These are phyloP conservation scores for Anastrepha ludens DNA, from an alignment of 1,140 invertebrate species.

Conservation along the genomic window DNA sequence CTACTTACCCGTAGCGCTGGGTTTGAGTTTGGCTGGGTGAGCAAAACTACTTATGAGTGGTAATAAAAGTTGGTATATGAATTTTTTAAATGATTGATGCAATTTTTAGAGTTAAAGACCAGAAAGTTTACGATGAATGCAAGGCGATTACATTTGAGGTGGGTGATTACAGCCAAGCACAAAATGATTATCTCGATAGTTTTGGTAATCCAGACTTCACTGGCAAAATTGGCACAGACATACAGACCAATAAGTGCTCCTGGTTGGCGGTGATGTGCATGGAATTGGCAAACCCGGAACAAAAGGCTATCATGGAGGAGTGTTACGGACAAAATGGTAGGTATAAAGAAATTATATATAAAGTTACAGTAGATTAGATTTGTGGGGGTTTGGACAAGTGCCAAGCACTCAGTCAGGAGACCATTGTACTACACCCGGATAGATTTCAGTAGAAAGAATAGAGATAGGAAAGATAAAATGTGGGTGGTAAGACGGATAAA, in stretches of 20 bases:
- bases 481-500: too few species aligned
- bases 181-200: slow-evolving; percentile 97
- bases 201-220: slow-evolving; percentile 90
- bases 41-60: slow-evolving; percentile 64
- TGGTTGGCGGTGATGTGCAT: slow-evolving; percentile 77
- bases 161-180: slow-evolving; percentile 97
- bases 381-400: too few species aligned
- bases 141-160: slow-evolving; percentile 93
- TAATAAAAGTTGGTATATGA: too few species aligned
- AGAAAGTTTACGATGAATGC: slow-evolving; percentile 87
- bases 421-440: too few species aligned
- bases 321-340: slow-evolving; percentile 83
- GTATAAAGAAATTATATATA: background rate
- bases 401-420: too few species aligned
- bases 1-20: slow-evolving; percentile 90
- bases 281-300: slow-evolving; percentile 83
- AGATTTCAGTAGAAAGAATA: too few species aligned
- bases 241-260: slow-evolving; percentile 94
- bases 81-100: too few species aligned
- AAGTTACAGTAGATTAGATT: too few species aligned
- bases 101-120: slow-evolving; percentile 75
- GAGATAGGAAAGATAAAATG: too few species aligned
- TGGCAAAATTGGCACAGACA: slow-evolving; percentile 94
- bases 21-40: slow-evolving; percentile 89
- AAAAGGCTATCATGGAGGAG: slow-evolving; percentile 86